Percentiles rank a stretch among this genome's conserved stretches.
Evolutionary conservation across 2,888 invertebrate species (phyloP).

Genomic region (Octodonta nipae): DNA sequence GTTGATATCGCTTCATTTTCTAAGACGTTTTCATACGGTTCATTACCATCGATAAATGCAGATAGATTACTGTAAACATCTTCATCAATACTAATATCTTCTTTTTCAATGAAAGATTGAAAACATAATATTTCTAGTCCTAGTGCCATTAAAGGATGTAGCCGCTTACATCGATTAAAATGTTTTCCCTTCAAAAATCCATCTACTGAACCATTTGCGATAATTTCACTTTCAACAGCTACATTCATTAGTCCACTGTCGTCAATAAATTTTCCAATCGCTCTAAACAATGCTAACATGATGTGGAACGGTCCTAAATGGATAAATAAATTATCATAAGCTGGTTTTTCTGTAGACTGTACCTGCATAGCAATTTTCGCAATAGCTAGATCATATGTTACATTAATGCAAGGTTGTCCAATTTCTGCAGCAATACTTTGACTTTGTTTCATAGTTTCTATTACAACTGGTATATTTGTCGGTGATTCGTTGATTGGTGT

Average conservation of each 20-base stretch:
- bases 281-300: constrained; percentile 24
- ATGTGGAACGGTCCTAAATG: constrained; percentile 28
- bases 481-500: constrained; percentile 24
- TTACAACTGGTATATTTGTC: background rate
- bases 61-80: constrained; percentile 5
- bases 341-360: background rate
- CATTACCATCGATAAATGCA: constrained; percentile 3
- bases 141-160: constrained; percentile 16
- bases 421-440: background rate
- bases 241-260: constrained; percentile 19
- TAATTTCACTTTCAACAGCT: constrained; percentile 15
- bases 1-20: constrained; percentile 3
- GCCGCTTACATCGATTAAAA: constrained; percentile 22
- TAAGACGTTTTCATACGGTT: constrained; percentile 3
- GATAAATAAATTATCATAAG: constrained; percentile 9
- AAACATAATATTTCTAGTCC: constrained; percentile 11
- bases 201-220: constrained; percentile 21
- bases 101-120: constrained; percentile 4
- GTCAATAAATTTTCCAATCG: constrained; percentile 22
- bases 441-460: constrained; percentile 1
- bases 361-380: constrained; percentile 1
- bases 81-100: constrained; percentile 2
- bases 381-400: constrained; percentile 3
- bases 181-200: constrained; percentile 20
- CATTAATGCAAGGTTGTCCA: background rate